phyloP scores from a whole-genome alignment of 2,797 vertebrate genomes.

The Aeoliscus strigatus region DNA sequence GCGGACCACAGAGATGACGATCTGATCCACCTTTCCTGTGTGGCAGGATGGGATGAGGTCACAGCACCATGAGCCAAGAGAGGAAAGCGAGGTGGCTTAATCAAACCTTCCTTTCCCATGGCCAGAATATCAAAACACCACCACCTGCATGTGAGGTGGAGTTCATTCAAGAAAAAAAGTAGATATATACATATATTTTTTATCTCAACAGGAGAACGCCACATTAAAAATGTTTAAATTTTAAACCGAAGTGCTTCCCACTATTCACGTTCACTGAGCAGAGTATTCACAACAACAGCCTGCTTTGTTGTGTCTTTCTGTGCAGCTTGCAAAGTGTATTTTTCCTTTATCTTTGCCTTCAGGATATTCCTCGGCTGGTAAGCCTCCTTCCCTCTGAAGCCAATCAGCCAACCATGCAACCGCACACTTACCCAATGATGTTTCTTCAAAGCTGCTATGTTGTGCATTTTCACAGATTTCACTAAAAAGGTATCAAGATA shows the following conservation, averaged over 20 bases:
- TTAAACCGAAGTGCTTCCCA: no score
- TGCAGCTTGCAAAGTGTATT: conserved; percentile 17
- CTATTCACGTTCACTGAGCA: no score
- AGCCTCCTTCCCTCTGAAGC: conserved; percentile 40
- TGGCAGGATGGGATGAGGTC: conserved; percentile 67
- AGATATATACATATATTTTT: no score
- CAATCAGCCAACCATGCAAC: conserved; percentile 35
- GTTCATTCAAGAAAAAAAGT: conserved; percentile 20
- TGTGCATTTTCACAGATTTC: conserved; percentile 50
- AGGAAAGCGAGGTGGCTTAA: conserved; percentile 44
- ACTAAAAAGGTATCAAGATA: no score
- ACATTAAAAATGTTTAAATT: no score
- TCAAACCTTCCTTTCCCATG: conserved; percentile 58
- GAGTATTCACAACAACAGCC: no score
- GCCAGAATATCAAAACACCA: conserved; percentile 39
- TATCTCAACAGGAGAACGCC: no score
- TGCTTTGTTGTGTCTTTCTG: conserved; percentile 4
- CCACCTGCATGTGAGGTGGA: background rate
- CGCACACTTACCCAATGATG: conserved; percentile 28
- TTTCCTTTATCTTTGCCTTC: conserved; percentile 37
- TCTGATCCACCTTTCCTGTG: conserved; percentile 68
- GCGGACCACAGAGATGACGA: conserved; percentile 20
- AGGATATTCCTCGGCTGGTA: conserved; percentile 52
- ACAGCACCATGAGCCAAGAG: conserved; percentile 42
- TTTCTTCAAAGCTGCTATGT: conserved; percentile 29